phyloP scores from a whole-genome alignment of 2,113 vertebrate genomes.

The Megaceryle torquata region DNA sequence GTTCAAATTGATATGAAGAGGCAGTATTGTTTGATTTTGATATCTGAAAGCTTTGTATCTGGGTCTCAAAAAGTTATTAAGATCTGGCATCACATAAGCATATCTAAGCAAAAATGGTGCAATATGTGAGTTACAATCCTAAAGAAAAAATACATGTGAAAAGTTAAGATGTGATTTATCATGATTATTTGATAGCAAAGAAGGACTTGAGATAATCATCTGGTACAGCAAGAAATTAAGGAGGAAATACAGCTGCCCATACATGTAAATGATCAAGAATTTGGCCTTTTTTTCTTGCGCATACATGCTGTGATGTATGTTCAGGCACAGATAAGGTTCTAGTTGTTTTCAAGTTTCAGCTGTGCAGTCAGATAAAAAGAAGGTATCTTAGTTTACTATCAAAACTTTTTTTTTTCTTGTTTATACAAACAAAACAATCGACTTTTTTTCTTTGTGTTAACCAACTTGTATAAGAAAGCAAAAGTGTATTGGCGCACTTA shows the following conservation, averaged over 20 bases:
- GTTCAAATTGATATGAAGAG: not conserved
- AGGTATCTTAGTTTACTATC: not conserved
- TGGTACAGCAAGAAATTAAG: not conserved
- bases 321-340: not conserved
- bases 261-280: not conserved
- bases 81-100: not conserved
- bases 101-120: not conserved
- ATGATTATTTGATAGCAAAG: not conserved
- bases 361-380: not conserved
- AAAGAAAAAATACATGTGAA: not conserved
- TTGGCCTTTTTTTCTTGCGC: not conserved
- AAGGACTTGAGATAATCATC: not conserved
- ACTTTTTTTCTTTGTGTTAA: not conserved
- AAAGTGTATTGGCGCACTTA: not conserved
- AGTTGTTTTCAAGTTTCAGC: not conserved
- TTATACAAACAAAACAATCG: not conserved
- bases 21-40: not conserved
- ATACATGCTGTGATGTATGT: not conserved
- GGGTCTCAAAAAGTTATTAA: too few species aligned
- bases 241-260: not conserved
- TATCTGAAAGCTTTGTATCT: not conserved
- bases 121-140: not conserved
- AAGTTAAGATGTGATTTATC: not conserved
- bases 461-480: accelerated
- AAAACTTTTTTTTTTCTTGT: not conserved